Percentiles rank a stretch among this genome's conserved stretches.
Conservation (phyloP, 2,888 invertebrate genomes). For the Cryptus armator region DNA sequence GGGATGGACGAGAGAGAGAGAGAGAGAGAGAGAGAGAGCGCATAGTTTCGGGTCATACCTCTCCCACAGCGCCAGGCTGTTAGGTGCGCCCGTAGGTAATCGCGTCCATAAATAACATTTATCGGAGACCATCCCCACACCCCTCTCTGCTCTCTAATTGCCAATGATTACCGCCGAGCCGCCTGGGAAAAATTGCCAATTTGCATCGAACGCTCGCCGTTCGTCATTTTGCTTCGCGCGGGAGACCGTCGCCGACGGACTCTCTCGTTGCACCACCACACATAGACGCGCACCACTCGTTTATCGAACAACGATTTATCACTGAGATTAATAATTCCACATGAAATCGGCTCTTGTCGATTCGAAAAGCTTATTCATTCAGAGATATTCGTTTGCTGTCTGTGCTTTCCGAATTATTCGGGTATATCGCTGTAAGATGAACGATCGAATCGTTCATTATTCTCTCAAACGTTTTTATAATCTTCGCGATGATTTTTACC, state of each 20-base stretch:
- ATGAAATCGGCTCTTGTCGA: constrained; percentile 58
- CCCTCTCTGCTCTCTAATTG: constrained; percentile 78
- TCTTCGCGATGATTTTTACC: not conserved
- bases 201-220: constrained; percentile 76
- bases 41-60: constrained; percentile 65
- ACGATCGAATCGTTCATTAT: not conserved
- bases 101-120: constrained; percentile 82
- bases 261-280: constrained; percentile 1
- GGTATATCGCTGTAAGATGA: not conserved
- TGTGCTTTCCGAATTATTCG: constrained; percentile 44
- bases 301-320: constrained; percentile 69
- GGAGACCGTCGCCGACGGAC: constrained; percentile 49
- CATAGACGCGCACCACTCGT: constrained; percentile 43
- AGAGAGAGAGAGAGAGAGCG: constrained; percentile 39
- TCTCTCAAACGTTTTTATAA: not conserved
- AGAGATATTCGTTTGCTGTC: constrained; percentile 40
- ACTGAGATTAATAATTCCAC: constrained; percentile 63
- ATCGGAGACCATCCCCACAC: constrained; percentile 69
- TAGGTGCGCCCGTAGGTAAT: constrained; percentile 82
- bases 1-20: constrained; percentile 59
- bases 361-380: constrained; percentile 61
- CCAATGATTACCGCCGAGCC: constrained; percentile 80
- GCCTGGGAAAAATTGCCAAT: constrained; percentile 81
- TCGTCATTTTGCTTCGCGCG: constrained; percentile 63
- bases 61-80: constrained; percentile 69